phyloP scores from a whole-genome alignment of 2,888 invertebrate genomes.

The Chrysolina oricalcia region DNA sequence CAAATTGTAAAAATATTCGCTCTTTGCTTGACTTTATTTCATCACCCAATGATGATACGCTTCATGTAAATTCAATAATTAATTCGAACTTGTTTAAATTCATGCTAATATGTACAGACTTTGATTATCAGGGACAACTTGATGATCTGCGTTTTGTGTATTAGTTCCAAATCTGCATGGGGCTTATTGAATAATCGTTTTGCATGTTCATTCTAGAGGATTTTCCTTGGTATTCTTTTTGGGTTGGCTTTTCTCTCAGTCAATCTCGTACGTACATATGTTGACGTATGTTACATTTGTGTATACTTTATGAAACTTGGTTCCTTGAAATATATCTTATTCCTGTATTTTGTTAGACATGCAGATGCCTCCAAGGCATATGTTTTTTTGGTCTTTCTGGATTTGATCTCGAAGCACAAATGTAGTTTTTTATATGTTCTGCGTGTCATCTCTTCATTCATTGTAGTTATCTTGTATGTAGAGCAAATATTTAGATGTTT shows the following conservation, averaged over 20 bases:
- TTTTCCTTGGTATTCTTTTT: slow-evolving; percentile 66
- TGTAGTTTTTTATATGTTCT: slow-evolving; percentile 55
- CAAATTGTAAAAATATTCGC: no score
- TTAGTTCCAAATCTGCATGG: slow-evolving; percentile 67
- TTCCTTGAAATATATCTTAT: slow-evolving; percentile 51
- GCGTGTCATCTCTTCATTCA: slow-evolving; percentile 54
- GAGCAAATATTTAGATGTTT: slow-evolving; percentile 64
- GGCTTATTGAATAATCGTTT: slow-evolving; percentile 64
- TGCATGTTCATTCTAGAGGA: slow-evolving; percentile 61
- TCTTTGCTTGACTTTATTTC: no score
- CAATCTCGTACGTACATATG: slow-evolving; percentile 44
- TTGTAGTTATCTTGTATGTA: slow-evolving; percentile 61
- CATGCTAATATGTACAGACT: slow-evolving; percentile 38
- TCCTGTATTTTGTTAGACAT: slow-evolving; percentile 52
- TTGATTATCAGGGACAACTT: slow-evolving; percentile 37
- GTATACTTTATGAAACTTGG: slow-evolving; percentile 51
- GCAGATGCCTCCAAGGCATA: slow-evolving; percentile 60
- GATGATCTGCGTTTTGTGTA: slow-evolving; percentile 63
- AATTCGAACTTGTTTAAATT: neutral
- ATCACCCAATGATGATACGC: no score
- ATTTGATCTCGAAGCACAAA: slow-evolving; percentile 71
- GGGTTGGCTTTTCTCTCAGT: slow-evolving; percentile 66
- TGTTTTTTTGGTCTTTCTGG: slow-evolving; percentile 70
- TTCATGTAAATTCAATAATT: no score
- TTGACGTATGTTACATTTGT: slow-evolving; percentile 44